phyloP scores from a whole-genome alignment of 2,888 invertebrate genomes.

The Dolichomitus sp. region DNA sequence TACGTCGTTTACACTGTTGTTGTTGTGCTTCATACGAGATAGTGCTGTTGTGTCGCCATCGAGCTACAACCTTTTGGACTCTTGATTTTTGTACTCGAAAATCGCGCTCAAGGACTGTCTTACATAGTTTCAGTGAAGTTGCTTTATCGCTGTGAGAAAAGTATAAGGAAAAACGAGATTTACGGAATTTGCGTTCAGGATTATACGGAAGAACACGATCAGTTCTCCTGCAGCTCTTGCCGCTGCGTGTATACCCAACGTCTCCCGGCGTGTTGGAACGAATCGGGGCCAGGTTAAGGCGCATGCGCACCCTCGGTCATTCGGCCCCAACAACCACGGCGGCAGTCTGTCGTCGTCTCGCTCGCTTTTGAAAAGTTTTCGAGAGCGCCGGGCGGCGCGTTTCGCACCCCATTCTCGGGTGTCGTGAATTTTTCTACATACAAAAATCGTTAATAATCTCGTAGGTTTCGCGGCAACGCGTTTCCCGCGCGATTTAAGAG shows the following conservation, averaged over 20 bases:
- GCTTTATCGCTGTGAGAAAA: background rate
- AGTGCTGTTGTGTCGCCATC: background rate
- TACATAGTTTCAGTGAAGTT: background rate
- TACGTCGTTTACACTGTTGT: background rate
- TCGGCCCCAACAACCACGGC: slow-evolving; percentile 52
- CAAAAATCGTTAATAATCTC: background rate
- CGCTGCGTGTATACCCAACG: slow-evolving; percentile 41
- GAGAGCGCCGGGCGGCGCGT: slow-evolving; percentile 15
- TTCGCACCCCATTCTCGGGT: background rate
- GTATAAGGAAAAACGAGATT: background rate
- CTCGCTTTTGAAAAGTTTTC: slow-evolving; percentile 35
- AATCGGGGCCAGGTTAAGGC: slow-evolving; percentile 65
- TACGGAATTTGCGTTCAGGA: background rate
- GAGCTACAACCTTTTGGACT: background rate
- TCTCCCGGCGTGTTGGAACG: slow-evolving; percentile 45
- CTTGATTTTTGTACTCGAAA: slow-evolving; percentile 9
- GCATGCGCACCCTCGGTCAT: slow-evolving; percentile 58
- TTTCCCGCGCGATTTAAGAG: slow-evolving; percentile 11
- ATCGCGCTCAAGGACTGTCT: background rate
- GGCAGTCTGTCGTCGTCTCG: slow-evolving; percentile 34
- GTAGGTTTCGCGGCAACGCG: background rate
- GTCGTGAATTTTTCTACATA: background rate
- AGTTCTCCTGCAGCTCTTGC: background rate
- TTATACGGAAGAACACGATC: background rate
- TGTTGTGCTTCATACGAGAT: slow-evolving; percentile 4